Percentiles rank a stretch among this genome's conserved stretches.
These are phyloP conservation scores for Spea bombifrons DNA, from an alignment of 2,113 vertebrate genomes.

Conservation along the genomic window DNA sequence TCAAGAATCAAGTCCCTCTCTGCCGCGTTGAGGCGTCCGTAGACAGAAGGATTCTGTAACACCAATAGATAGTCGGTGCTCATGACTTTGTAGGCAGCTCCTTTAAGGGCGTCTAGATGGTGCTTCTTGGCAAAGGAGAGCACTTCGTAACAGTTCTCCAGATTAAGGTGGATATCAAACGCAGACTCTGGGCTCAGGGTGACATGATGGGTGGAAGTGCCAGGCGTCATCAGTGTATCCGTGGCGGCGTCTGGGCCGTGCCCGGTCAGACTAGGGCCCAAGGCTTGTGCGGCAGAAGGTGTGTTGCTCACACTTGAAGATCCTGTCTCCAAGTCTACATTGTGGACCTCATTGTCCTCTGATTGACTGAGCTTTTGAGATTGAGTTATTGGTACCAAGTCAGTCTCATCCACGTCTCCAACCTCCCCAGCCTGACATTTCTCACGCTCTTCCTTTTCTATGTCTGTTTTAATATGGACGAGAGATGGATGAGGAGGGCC, in stretches of 20 bases:
- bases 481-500: slow-evolving; percentile 1
- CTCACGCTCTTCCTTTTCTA: background rate
- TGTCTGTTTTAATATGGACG: background rate
- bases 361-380: background rate
- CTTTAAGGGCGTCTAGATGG: slow-evolving; percentile 60
- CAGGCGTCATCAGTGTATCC: slow-evolving; percentile 49
- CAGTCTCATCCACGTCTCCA: background rate
- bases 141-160: slow-evolving; percentile 83
- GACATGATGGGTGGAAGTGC: slow-evolving; percentile 57
- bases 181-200: slow-evolving; percentile 52
- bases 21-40: slow-evolving; percentile 67
- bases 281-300: background rate
- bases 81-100: slow-evolving; percentile 80
- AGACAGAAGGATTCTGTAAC: slow-evolving; percentile 73
- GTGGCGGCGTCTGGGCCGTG: background rate
- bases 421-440: background rate
- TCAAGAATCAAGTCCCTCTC: slow-evolving; percentile 79
- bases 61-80: slow-evolving; percentile 88
- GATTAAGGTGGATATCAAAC: slow-evolving; percentile 65
- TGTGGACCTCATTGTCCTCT: background rate
- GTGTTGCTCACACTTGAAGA: background rate
- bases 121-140: slow-evolving; percentile 74
- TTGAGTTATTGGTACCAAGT: background rate
- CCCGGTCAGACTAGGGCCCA: background rate
- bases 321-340: background rate